Base-by-base conservation (phyloP, 2,797 vertebrate genomes). In the Crenuchus spilurus region DNA sequence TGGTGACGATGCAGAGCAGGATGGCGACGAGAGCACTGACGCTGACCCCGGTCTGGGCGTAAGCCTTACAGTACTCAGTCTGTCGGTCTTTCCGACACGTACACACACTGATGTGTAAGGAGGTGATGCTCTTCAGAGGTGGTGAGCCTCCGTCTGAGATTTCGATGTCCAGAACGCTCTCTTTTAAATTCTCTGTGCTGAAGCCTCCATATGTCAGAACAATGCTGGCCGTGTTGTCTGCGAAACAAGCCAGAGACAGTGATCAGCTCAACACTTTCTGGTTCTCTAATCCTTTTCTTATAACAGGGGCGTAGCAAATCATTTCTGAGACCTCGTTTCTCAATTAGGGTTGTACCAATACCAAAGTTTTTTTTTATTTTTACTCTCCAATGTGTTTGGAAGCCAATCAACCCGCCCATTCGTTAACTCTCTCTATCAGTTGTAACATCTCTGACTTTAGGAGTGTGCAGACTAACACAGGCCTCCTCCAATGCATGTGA, bases 211-310 rank as follows among this genome's bases (percentile, higher is more conserved):
- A 92, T 68, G 87, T 95, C 84, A 98, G 91, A 0, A 87, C 80
- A 80, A 99, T 74, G 62, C 87, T 95, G 3, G 96, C 96, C 0
- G 95, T 94, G 88, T 93, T 94, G 83, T 98, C 97, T 99, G 88
- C 24, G 2, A 85, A 30, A 62, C 33, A 65, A 28, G 1, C 72
- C 18, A 68, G 61, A 54, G 24, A 66, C 30, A 62, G 46, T 11
- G 60, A 0, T 48, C 24, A 28, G 4, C 22, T 7, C 35, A 37
- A 37, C n/a, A n/a, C n/a, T n/a, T n/a, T n/a, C n/a, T n/a, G n/a
- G n/a, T n/a, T n/a, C n/a, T n/a, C n/a, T n/a, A n/a, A n/a, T n/a
- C n/a, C 4, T 37, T 4, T 37, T 4, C 10, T 37, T 37, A 37
- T 37, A 37, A 37, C 35, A 37, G 35, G n/a, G n/a, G n/a, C n/a